These are phyloP conservation scores for Trinectes maculatus DNA, from an alignment of 2,113 vertebrate species.

Conservation along the genomic window DNA sequence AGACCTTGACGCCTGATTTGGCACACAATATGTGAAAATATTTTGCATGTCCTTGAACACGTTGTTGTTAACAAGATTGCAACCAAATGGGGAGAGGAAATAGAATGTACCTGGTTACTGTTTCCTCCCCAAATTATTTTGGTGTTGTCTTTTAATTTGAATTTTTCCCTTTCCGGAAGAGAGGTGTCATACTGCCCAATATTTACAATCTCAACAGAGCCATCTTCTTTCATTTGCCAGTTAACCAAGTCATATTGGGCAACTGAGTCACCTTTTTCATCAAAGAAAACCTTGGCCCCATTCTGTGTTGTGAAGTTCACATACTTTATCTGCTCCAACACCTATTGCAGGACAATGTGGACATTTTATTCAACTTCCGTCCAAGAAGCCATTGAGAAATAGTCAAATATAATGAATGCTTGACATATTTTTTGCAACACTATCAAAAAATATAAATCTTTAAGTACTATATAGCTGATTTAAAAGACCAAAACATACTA, in stretches of 20 bases:
- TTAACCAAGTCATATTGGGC: constrained; percentile 81
- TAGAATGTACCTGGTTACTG: constrained; percentile 42
- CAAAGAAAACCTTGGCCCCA: constrained; percentile 74
- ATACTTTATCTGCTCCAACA: constrained; percentile 70
- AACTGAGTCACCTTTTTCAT: constrained; percentile 76
- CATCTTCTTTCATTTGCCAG: constrained; percentile 72
- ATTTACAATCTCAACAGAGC: constrained; percentile 59
- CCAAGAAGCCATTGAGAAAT: not conserved
- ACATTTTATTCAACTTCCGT: not conserved
- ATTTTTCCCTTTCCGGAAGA: constrained; percentile 40
- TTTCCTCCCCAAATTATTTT: constrained; percentile 67
- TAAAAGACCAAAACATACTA: constrained; percentile 39
- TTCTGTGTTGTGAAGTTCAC: constrained; percentile 74
- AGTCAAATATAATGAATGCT: not conserved
- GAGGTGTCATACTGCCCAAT: constrained; percentile 73
- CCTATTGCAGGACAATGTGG: constrained; percentile 40
- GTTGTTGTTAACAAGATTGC: too few relatives aligned
- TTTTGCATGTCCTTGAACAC: too few relatives aligned
- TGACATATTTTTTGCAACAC: not conserved
- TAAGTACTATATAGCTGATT: not conserved
- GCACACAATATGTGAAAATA: constrained; percentile 1
- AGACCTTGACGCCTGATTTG: constrained; percentile 66
- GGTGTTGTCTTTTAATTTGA: constrained; percentile 49
- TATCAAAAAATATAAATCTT: not conserved
- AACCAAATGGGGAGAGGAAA: not conserved